phyloP scores from a whole-genome alignment of 2,888 invertebrate species.

The Agonum fuliginosum region DNA sequence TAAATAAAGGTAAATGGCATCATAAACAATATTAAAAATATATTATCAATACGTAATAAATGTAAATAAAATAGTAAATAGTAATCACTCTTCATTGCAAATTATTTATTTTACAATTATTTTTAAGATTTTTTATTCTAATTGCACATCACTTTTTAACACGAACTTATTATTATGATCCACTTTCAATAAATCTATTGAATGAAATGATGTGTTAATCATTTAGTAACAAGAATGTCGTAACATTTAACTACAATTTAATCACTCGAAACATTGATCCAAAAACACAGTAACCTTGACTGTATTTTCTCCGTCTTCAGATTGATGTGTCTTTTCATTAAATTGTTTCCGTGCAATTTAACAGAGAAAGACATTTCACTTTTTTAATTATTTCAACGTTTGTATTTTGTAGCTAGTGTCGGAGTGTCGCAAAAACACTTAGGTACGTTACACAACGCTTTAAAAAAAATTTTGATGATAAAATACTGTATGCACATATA shows the following conservation, averaged over 20 bases:
- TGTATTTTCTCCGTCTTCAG: neutral
- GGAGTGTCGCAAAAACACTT: neutral
- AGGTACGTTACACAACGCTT: neutral
- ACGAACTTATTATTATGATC: conserved; percentile 1
- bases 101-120: no score
- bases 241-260: neutral
- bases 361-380: conserved; percentile 36
- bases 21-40: no score
- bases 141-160: neutral
- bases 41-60: no score
- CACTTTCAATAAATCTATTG: neutral
- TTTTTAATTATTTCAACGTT: conserved; percentile 24
- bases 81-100: no score
- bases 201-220: conserved; percentile 3
- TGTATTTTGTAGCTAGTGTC: neutral
- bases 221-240: neutral
- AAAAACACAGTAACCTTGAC: conserved; percentile 47
- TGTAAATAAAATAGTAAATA: no score
- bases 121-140: no score
- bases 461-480: no score
- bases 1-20: no score
- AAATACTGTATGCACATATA: no score
- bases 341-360: conserved; percentile 20
- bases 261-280: conserved; percentile 12
- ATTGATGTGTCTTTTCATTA: conserved; percentile 24